Evolutionary conservation across 2,797 vertebrate genomes (phyloP).

Genomic region (Melopsittacus undulatus): DNA sequence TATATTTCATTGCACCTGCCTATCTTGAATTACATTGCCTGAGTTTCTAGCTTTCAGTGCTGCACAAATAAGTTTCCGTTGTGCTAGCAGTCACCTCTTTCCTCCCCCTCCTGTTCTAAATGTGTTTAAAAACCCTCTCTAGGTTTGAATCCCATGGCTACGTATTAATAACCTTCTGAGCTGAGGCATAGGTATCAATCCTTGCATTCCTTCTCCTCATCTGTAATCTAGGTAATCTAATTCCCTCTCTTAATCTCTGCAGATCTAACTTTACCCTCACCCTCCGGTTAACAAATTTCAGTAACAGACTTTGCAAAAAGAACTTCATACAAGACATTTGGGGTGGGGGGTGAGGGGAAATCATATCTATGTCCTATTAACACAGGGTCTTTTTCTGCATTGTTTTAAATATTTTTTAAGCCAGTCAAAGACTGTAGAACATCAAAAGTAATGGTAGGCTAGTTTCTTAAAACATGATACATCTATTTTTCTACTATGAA

Average conservation of each 20-base stretch:
- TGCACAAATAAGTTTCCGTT: background rate
- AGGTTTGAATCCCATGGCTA: background rate
- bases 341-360: too few relatives aligned
- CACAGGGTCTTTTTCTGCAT: accelerated
- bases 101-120: background rate
- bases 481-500: background rate
- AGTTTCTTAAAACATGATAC: background rate
- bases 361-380: background rate
- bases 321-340: background rate
- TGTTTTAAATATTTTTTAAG: background rate
- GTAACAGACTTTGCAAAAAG: background rate
- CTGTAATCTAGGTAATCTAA: background rate
- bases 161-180: background rate
- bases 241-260: background rate
- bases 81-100: background rate
- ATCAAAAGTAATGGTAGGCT: background rate
- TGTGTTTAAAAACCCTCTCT: accelerated
- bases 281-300: background rate
- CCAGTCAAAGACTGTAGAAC: background rate
- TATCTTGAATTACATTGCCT: background rate
- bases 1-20: background rate
- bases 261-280: background rate
- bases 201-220: background rate
- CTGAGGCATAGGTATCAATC: background rate
- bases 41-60: background rate